Conservation (phyloP, 2,113 vertebrate species). For the Recurvirostra avosetta region DNA sequence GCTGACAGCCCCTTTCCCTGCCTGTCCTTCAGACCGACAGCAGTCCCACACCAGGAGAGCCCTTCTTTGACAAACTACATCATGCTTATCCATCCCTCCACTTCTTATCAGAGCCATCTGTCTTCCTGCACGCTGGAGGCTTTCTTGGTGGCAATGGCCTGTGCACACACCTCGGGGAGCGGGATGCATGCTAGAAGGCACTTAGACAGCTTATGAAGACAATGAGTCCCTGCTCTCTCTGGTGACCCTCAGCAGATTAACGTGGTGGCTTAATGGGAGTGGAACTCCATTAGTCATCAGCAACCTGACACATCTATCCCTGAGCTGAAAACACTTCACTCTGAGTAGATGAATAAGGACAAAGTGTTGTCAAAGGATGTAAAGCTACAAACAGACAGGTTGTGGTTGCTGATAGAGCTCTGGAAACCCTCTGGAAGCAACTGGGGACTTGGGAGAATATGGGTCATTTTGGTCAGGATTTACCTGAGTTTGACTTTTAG, state of each 20-base stretch:
- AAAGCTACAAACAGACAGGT: not conserved
- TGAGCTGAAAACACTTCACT: not conserved
- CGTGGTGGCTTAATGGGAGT: not conserved
- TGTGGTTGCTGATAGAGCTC: not conserved
- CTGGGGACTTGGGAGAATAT: not conserved
- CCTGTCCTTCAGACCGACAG: not conserved
- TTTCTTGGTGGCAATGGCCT: not conserved
- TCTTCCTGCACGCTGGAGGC: not conserved
- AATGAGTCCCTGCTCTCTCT: not conserved
- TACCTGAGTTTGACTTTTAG: not conserved
- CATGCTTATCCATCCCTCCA: not conserved
- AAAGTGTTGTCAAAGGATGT: not conserved
- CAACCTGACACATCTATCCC: not conserved
- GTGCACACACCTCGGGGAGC: not conserved
- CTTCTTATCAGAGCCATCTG: not conserved
- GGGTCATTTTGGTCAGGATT: not conserved
- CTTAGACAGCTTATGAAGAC: not conserved
- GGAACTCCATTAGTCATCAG: not conserved
- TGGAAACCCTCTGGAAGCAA: not conserved
- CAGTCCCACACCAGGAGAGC: not conserved
- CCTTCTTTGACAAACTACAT: not conserved
- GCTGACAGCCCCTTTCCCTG: not conserved
- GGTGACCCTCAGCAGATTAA: not conserved
- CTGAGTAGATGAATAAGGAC: not conserved
- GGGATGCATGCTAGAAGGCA: not conserved